Evolutionary conservation across 1,140 invertebrate genomes (phyloP), one percentile per base, ranked within the genome.

Genomic region (Phortica variegata): DNA sequence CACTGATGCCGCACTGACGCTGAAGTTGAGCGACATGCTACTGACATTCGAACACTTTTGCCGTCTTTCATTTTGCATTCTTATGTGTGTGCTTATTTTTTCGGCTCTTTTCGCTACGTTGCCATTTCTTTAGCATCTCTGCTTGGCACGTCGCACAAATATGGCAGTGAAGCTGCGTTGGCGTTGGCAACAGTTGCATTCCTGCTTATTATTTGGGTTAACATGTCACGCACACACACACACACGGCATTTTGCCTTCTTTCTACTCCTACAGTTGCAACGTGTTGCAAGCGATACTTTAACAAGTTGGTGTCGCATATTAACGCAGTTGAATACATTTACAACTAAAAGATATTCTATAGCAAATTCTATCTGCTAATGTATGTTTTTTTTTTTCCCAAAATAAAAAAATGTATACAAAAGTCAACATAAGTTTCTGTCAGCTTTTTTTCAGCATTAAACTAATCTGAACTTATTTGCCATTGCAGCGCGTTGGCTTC

Each of bases 401-500:
- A n/a, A n/a, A n/a, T n/a, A n/a, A n/a, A n/a, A n/a, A n/a, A n/a
- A n/a, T n/a, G n/a, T n/a, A n/a, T n/a, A n/a, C n/a, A n/a, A n/a
- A n/a, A n/a, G n/a, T n/a, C n/a, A n/a, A n/a, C n/a, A n/a, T n/a
- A n/a, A n/a, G n/a, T n/a, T n/a, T n/a, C n/a, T n/a, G 26, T 6
- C 26, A 29, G 6, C 6, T 29, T 29, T 29, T 29, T 29, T 29
- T 29, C 12, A 12, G 26, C 26, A 29, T 29, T 7, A 29, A 29
- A 29, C 12, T 29, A 7, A 29, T 6, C 6, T 12, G 6, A 29
- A 29, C 26, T 13, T 19, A 77, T 39, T 72, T 86, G 1, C 20
- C 77, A 37, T 75, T 87, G 1, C 79, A 87, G 33, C 79, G 79
- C 44, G 81, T 83, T 47, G 88, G 88, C 7, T 78, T 89, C 1